Evolutionary conservation across 2,797 vertebrate species (phyloP).

Genomic region (Mareca penelope): DNA sequence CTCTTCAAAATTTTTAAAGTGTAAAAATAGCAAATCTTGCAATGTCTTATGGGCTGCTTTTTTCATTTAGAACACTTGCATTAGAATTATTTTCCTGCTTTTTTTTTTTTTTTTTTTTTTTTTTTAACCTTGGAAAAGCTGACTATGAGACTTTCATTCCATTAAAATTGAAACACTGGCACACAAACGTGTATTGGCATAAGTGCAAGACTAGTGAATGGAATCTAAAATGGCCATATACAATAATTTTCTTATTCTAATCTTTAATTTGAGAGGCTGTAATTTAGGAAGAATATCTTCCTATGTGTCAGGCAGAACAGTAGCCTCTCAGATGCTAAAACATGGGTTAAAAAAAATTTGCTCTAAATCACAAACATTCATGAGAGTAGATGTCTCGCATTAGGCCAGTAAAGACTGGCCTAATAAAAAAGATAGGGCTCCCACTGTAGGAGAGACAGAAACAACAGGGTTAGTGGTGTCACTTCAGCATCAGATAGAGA

Average conservation of each 20-base stretch:
- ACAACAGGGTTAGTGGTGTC: background rate
- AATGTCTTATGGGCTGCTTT: background rate
- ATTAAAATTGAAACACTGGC: background rate
- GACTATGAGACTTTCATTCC: background rate
- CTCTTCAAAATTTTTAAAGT: background rate
- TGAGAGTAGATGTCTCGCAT: background rate
- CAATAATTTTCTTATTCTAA: background rate
- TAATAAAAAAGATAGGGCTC: background rate
- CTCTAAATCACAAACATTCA: background rate
- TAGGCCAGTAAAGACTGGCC: background rate
- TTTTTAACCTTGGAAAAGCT: background rate
- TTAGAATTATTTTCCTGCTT: background rate
- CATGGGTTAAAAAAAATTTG: background rate
- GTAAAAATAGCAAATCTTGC: background rate
- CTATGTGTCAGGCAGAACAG: background rate
- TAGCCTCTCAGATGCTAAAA: background rate
- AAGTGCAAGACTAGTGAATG: background rate
- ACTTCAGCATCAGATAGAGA: background rate
- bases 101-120: background rate
- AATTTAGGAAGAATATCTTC: background rate
- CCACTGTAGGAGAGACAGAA: background rate
- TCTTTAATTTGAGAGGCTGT: background rate
- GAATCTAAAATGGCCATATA: background rate
- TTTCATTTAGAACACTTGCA: background rate
- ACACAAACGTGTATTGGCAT: background rate